phyloP scores from a whole-genome alignment of 2,797 vertebrate genomes.

The Echeneis naucrates region DNA sequence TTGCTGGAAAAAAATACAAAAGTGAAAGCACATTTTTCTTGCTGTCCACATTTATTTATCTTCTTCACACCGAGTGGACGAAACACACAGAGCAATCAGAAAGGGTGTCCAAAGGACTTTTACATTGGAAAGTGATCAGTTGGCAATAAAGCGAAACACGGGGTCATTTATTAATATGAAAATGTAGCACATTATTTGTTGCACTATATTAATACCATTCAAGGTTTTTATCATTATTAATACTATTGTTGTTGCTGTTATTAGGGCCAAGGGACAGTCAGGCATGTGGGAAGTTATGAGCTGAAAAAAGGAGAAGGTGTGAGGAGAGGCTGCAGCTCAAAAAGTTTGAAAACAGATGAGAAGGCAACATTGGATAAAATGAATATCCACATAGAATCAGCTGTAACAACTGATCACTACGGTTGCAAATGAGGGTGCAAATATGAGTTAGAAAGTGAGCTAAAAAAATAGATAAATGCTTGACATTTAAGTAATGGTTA shows the following conservation, averaged over 20 bases:
- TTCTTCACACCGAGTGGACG: background rate
- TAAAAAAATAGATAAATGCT: background rate
- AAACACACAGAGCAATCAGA: background rate
- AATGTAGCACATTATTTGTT: constrained; percentile 1
- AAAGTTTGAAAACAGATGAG: no score
- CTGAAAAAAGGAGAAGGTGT: no score
- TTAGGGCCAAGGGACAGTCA: background rate
- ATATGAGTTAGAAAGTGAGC: background rate
- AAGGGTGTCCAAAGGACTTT: background rate
- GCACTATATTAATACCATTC: background rate
- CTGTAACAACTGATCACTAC: no score
- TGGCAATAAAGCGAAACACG: background rate
- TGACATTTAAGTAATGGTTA: background rate
- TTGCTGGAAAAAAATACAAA: background rate
- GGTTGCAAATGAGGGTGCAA: no score
- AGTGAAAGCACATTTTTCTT: background rate
- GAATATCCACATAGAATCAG: no score
- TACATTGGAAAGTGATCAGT: background rate
- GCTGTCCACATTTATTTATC: background rate
- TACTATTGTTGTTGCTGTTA: no score
- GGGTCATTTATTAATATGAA: constrained; percentile 5
- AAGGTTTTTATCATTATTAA: background rate
- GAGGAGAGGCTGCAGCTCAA: no score
- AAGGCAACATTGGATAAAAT: no score
- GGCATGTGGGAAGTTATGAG: no score